Conservation (phyloP, 2,888 invertebrate genomes). For the Cryptocheilus praepositus region DNA sequence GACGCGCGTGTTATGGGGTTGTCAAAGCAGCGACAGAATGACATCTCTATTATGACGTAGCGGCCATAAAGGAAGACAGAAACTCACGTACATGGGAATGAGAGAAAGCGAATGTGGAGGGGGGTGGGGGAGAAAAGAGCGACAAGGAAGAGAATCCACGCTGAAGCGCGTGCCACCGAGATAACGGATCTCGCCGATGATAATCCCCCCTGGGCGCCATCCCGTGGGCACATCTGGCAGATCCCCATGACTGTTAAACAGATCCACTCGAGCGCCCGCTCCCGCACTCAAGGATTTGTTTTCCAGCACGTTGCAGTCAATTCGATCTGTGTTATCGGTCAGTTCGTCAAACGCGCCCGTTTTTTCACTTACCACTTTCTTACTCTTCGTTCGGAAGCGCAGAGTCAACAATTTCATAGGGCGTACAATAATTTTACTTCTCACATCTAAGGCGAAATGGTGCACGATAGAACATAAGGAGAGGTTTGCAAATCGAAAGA, state of each 20-base stretch:
- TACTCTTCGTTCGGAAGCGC: background rate
- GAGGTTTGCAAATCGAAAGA: too few relatives aligned
- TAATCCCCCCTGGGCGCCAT: constrained; percentile 65
- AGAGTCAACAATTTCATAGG: background rate
- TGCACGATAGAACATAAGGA: too few relatives aligned
- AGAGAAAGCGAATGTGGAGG: constrained; percentile 21
- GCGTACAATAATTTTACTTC: background rate
- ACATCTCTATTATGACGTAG: constrained; percentile 74
- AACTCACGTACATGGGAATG: constrained; percentile 29
- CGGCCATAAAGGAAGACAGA: constrained; percentile 50
- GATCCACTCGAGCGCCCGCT: constrained; percentile 35
- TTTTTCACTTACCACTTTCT: background rate
- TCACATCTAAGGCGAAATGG: too few relatives aligned
- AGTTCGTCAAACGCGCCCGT: too few relatives aligned
- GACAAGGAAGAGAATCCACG: constrained; percentile 51
- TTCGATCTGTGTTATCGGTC: too few relatives aligned
- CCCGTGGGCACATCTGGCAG: constrained; percentile 61
- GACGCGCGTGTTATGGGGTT: constrained; percentile 68
- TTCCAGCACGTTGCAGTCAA: background rate
- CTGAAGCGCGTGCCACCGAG: constrained; percentile 69
- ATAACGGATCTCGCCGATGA: constrained; percentile 72
- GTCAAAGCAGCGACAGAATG: constrained; percentile 73
- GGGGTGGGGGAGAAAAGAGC: constrained; percentile 18
- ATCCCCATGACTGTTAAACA: constrained; percentile 60
- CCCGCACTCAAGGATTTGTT: constrained; percentile 26